Evolutionary conservation across 2,888 invertebrate genomes (phyloP), one percentile per base, ranked within the genome.

Genomic region (Agrypnus murinus): DNA sequence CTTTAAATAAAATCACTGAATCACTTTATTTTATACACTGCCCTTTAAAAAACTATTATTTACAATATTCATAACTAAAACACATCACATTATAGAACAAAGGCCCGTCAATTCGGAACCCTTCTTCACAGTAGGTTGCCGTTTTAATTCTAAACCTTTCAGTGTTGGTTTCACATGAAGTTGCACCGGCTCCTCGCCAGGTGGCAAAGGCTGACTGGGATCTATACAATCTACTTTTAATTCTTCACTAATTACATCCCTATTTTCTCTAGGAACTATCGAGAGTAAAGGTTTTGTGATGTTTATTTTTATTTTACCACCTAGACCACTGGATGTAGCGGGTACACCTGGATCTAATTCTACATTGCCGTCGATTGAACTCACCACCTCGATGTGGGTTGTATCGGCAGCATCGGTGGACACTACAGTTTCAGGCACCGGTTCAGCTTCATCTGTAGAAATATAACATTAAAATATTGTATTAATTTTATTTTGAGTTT

Each of bases 71-170:
- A 3, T 19, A 57, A 17, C 9, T 25, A 17, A 36, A 58, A 50
- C 7, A 75, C n/a, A 84, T 89, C 88, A 95, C 95, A 95, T 95
- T 78, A 96, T 93, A 59, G 93, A 92, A 87, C 96, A 96, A 77
- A 96, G 87, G 32, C 94, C 96, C 0, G 96, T 95, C 15, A 95
- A 88, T 83, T 96, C 96, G 72, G 88, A 89, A 32, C 95, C 96
- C 82, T 90, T 92, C 68, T 88, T 87, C 46, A 93, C 89, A 0
- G 92, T 91, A 2, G 94, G 93, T 77, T 92, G 89, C 78, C 91
- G 90, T 74, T 90, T 91, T 58, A 96, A 87, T 75, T 90, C 88
- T 45, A 91, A 87, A 60, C 91, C 91, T 75, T 88, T 87, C 43
- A 95, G 84, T 7, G 88, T 85, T 0, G 93, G 91, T 83, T 95